Evolutionary conservation across 1,140 invertebrate genomes (phyloP), one percentile per base, ranked within the genome.

Genomic region (Magallana angulata): DNA sequence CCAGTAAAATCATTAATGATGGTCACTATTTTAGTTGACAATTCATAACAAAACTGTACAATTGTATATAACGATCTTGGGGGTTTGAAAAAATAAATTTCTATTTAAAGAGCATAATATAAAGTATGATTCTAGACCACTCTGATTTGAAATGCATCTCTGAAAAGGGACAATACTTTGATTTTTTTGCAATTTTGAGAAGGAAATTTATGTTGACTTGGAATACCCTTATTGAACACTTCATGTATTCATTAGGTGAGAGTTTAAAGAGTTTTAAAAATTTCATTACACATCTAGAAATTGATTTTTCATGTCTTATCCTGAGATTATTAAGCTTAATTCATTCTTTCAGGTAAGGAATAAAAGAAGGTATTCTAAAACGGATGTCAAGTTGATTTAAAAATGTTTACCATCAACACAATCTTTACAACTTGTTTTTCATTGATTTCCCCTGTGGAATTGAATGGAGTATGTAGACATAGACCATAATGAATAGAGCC

Each of bases 291-390:
- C 68, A 24, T 76, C 68, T 76, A 30, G 24, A 76, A 30, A 76
- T 76, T 64, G 60, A 64, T 64, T 64, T 36, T 36, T 76, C 68
- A 76, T 76, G 68, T 76, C 68, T 76, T 76, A 76, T 76, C 68
- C 68, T 24, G 68, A 24, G 24, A 30, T 76, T 76, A 30, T 76
- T 76, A 76, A 76, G 24, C 24, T 76, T 76, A 76, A 30, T 76
- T 76, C 68, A 76, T 76, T 76, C 68, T 76, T 76, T 76, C 68
- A 76, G 36, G 18, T 30, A 30, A 76, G 36, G 68, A 18, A 76
- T 76, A 30, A 76, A 76, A 76, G 68, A 36, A 30, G 68, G 68
- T 76, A 76, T 76, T 76, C 24, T 76, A 12, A 48, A 24, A 30
- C 24, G 68, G 68, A 76, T 30, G 68, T 76, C 68, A 30, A 24